Evolutionary conservation across 2,888 invertebrate genomes (phyloP), one percentile per base, ranked within the genome.

Genomic region (Diogma glabrata): DNA sequence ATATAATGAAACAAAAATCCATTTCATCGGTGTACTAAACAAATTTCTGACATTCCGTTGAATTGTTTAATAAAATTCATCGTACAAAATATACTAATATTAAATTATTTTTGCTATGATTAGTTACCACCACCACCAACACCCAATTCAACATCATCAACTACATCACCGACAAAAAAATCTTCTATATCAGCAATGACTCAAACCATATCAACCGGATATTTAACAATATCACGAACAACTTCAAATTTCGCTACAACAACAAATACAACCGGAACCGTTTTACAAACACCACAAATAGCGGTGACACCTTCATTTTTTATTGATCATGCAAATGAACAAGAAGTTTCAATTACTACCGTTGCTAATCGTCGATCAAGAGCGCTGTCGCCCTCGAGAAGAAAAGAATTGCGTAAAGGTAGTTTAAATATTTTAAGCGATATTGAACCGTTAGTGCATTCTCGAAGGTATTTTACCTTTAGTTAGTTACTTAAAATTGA

Each of bases 271-370:
- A 49, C 33, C n/a, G 14, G 43, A 17, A 38, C 51, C 12, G 7
- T 23, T 12, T 19, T 48, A 36, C 49, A 36, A 38, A 53, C 64
- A 9, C 78, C 79, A 57, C 72, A 76, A 10, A 78, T 79, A 54
- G 77, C 78, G 8, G 77, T 78, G 5, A 79, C 77, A 36, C 76
- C 78, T 67, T 57, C 67, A 70, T 53, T 71, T 70, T 62, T 71
- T 62, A 57, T 73, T 66, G 65, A 73, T 69, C 19, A 14, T n/a
- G 47, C 30, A 7, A 50, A 55, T 8, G 51, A 55, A 20, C 40
- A 54, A 43, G 50, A 53, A 24, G 48, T 66, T 70, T 57, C 69
- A 67, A 71, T 51, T 69, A 47, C 45, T 4, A 36, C 46, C 61
- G 66, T 49, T 71, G 72, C 55, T 30, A 53, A 53, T 3, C 51